phyloP scores from a whole-genome alignment of 2,113 vertebrate genomes.

The Pogona vitticeps region DNA sequence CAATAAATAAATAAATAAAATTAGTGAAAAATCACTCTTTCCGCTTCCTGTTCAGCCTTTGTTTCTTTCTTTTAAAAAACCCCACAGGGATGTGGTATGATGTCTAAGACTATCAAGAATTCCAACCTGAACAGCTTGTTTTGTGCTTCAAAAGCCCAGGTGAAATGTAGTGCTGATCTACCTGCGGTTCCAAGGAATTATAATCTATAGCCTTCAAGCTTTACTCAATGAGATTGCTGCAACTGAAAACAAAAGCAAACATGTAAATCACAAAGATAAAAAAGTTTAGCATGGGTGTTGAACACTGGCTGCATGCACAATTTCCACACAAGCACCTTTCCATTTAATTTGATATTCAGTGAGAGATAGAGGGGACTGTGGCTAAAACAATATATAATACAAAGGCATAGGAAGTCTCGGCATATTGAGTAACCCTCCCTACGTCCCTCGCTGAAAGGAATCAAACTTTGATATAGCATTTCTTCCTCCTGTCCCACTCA shows the following conservation, averaged over 20 bases:
- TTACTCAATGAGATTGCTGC: not conserved
- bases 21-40: not conserved
- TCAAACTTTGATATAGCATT: not conserved
- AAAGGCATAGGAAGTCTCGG: conserved; percentile 56
- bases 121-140: rapidly evolving
- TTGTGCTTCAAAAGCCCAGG: not conserved
- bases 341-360: conserved; percentile 35
- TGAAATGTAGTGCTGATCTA: rapidly evolving
- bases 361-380: conserved; percentile 52
- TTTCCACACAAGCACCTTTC: conserved; percentile 62
- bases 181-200: not conserved
- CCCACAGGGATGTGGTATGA: too few relatives aligned
- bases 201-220: not conserved
- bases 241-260: conserved; percentile 52
- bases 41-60: not conserved
- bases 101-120: not conserved
- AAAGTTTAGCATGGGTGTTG: conserved; percentile 28
- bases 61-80: not conserved
- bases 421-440: conserved; percentile 31
- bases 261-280: not conserved
- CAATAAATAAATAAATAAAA: too few relatives aligned
- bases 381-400: conserved; percentile 65
- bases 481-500: not conserved
- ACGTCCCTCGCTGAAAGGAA: not conserved
- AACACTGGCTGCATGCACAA: conserved; percentile 23